A percentile compares a stretch with the other conserved stretches of the same genome.
These are phyloP conservation scores for Apus apus DNA, from an alignment of 2,113 vertebrate genomes.

Conservation along the genomic window DNA sequence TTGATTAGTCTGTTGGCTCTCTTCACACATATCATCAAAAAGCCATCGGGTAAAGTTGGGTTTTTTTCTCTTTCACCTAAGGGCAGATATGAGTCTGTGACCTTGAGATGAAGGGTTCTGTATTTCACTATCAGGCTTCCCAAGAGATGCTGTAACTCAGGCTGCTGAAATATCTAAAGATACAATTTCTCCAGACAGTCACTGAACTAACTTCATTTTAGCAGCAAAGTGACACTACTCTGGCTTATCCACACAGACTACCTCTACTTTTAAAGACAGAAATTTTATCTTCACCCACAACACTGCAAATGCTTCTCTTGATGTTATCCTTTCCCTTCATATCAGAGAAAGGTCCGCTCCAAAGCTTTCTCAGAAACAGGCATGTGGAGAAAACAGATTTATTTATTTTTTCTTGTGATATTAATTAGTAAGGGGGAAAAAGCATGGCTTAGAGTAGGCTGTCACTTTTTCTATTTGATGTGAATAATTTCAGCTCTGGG, in stretches of 20 bases:
- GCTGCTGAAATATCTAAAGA: neutral
- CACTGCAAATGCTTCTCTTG: neutral
- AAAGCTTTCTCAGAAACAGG: neutral
- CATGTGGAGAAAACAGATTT: neutral
- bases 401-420: neutral
- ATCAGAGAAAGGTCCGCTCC: neutral
- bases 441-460: neutral
- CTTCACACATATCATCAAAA: neutral
- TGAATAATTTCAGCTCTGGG: neutral
- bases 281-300: neutral
- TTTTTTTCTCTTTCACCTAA: neutral
- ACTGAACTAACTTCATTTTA: neutral
- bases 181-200: neutral
- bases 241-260: neutral
- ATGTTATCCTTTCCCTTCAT: neutral
- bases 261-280: neutral
- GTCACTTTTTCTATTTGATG: neutral
- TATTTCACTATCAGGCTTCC: neutral
- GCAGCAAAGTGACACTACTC: neutral
- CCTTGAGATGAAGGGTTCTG: neutral
- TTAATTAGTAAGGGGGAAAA: neutral
- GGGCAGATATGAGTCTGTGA: neutral
- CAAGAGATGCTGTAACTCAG: neutral
- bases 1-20: neutral
- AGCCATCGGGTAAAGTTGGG: neutral